Percentiles rank a stretch among this genome's conserved stretches.
These are phyloP conservation scores for Eurystomus gularis DNA, from an alignment of 2,113 vertebrate genomes.

Conservation along the genomic window DNA sequence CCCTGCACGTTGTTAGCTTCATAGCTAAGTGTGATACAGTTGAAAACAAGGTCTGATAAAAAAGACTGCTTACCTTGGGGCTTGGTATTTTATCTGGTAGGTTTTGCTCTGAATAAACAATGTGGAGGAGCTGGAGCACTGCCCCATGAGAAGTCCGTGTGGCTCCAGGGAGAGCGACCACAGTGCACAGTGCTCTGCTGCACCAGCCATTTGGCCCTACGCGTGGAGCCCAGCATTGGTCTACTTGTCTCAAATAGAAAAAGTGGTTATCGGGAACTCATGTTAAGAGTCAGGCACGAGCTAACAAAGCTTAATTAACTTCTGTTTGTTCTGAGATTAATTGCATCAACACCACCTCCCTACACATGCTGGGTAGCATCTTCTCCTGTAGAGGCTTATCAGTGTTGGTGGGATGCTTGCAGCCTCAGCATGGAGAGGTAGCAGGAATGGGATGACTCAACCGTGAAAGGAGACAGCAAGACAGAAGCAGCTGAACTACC, in stretches of 20 bases:
- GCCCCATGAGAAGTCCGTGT: not conserved
- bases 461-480: not conserved
- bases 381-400: not conserved
- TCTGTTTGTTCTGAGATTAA: not conserved
- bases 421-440: not conserved
- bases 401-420: not conserved
- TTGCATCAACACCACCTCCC: not conserved
- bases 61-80: not conserved
- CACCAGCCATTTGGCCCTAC: not conserved
- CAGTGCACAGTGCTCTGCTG: not conserved
- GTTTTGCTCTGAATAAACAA: not conserved
- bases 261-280: not conserved
- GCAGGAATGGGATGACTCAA: not conserved
- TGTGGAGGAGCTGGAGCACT: not conserved
- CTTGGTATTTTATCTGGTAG: not conserved
- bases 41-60: not conserved
- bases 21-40: not conserved
- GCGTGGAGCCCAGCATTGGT: rapidly evolving
- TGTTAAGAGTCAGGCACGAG: not conserved
- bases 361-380: not conserved
- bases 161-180: rapidly evolving
- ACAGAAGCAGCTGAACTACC: not conserved
- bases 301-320: not conserved
- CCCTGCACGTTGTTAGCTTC: not conserved
- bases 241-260: not conserved